Conservation (phyloP, 2,113 vertebrate genomes). For the Aleadryas rufinucha region DNA sequence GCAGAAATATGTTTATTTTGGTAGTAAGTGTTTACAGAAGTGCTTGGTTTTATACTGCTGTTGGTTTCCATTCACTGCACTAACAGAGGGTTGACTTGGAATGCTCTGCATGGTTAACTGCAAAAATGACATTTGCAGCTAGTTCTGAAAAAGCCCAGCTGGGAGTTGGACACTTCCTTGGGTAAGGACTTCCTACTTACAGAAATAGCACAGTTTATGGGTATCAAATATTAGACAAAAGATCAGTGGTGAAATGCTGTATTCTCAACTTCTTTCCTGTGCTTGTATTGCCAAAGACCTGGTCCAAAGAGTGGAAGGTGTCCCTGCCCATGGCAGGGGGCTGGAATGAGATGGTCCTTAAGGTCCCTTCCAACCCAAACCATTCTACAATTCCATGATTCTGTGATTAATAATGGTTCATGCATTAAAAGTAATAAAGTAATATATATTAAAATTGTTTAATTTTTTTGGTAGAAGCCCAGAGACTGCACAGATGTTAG, state of each 20-base stretch:
- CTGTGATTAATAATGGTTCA: background rate
- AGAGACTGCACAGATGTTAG: background rate
- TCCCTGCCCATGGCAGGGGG: background rate
- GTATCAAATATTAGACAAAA: background rate
- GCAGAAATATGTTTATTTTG: conserved; percentile 74
- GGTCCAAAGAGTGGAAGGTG: background rate
- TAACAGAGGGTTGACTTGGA: background rate
- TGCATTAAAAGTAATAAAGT: background rate
- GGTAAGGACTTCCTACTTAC: background rate
- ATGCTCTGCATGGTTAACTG: conserved; percentile 21
- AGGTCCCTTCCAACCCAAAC: background rate
- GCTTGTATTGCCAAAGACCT: background rate
- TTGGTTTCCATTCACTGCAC: background rate
- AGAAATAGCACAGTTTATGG: background rate
- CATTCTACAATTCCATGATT: background rate
- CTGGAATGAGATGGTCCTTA: background rate
- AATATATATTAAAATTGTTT: background rate
- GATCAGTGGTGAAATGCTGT: background rate
- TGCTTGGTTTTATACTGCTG: background rate
- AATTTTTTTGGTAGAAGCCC: background rate
- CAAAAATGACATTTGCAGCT: background rate
- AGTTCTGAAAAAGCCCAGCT: background rate
- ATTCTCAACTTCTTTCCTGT: background rate
- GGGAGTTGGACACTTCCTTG: background rate
- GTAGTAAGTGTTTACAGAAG: background rate